Evolutionary conservation across 2,797 vertebrate genomes (phyloP), one percentile per base, ranked within the genome.

Genomic region (Bufotes viridis): DNA sequence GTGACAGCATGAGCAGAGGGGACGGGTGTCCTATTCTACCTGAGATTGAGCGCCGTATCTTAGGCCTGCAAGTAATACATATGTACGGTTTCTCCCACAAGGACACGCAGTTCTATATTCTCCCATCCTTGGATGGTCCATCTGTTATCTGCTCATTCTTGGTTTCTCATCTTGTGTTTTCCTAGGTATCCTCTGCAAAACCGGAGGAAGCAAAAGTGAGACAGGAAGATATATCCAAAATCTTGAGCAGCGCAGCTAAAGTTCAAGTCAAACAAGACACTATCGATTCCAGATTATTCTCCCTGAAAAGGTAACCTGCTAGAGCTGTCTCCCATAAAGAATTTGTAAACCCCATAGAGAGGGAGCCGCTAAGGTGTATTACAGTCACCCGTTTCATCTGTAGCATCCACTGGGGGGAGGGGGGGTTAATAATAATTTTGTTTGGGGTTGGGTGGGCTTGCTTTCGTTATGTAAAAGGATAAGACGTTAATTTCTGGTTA

Each of bases 261-360:
- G 96, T 99, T 90, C 96, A 98, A 72, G 96, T 95, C 92, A 97
- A 98, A 90, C 98, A 99, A 92, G 97, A 98, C 53, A 96, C 93
- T 78, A 96, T 99, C 84, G 98, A 99, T 89, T 94, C 94, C 83
- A 94, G 96, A n/a, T 95, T 99, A 61, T 96, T 96, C 88, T 94
- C 96, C 24, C 94, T 99, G 85, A 98, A 99, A 93, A 97, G 97
- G 98, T 99, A 92, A 81, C 18, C 13, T 81, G 20, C 13, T 60
- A 17, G 3, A 42, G 6, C 29, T 2, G 42, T 5, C 42, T 42
- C 6, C 42, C 42, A 34, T 34, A 34, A 34, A 34, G 1, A 2
- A 34, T 34, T 34, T 34, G 29, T 34, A 34, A 34, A 34, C 29
- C 29, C 29, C 29, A 34, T 34, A 34, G 29, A 34, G 29, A 34